Evolutionary conservation across 2,888 invertebrate genomes (phyloP).

Genomic region (Mactromeris polynyma): DNA sequence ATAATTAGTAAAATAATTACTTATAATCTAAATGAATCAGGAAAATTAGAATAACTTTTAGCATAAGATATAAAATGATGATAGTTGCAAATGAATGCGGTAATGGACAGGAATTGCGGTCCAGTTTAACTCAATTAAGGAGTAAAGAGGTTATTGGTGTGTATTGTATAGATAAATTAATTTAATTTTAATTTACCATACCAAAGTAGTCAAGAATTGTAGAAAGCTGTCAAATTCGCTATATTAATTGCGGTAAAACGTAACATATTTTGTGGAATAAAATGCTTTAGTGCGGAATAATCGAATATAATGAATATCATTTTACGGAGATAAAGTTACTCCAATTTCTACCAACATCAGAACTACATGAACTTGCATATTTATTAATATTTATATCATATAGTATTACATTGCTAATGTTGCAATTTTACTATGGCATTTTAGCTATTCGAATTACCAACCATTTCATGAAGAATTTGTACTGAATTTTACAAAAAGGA

Average conservation of each 20-base stretch:
- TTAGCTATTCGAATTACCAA: background rate
- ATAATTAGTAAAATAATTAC: background rate
- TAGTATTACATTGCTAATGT: background rate
- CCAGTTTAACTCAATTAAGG: background rate
- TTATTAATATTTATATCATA: background rate
- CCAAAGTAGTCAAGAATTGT: background rate
- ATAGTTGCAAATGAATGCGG: background rate
- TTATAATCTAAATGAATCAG: background rate
- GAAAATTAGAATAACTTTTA: background rate
- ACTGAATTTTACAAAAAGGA: background rate
- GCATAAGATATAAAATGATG: background rate
- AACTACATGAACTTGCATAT: background rate
- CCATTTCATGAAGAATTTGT: background rate
- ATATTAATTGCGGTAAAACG: background rate
- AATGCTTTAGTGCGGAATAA: background rate
- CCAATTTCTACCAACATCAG: background rate
- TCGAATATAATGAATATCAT: background rate
- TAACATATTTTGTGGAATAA: background rate
- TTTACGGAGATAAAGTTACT: background rate
- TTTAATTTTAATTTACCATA: background rate
- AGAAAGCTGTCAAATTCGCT: background rate
- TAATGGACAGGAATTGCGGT: background rate
- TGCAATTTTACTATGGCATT: background rate
- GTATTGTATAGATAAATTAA: background rate
- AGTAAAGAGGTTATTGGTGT: background rate